Evolutionary conservation across 2,888 invertebrate genomes (phyloP), one percentile per base, ranked within the genome.

Genomic region (Trilocha varians): DNA sequence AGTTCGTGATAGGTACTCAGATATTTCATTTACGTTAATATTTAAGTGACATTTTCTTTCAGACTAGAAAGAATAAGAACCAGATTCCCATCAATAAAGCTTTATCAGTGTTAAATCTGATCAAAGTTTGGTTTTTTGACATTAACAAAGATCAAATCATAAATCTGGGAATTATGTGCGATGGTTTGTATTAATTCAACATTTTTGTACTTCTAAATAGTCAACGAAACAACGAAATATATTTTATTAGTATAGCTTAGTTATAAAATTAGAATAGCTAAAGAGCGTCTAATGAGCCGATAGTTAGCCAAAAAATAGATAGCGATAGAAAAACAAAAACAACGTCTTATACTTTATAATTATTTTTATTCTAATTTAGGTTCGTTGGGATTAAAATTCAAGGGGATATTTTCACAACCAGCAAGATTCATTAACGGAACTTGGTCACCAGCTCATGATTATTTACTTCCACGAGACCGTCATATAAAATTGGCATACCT

Each of bases 351-450:
- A 6, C 8, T 25, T 18, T 11, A 5, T 39, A 5, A 34, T 44
- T 32, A 13, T 34, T 13, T 38, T 50, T 45, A 38, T 50, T 42
- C 4, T 18, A 43, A 49, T 57, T 16, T 46, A 88, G 88, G 89
- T 32, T 65, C 86, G 9, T 89, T 88, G 65, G 88, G 86, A 39
- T 76, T 90, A 47, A 71, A 78, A 2, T 72, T 83, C 45, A 70
- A 85, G 36, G 76, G 89, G 6, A 65, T 77, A 36, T 89, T 89
- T 70, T 89, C 89, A 1, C 89, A 90, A 62, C 89, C 89, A 5
- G 82, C 75, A 62, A 72, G 67, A 39, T 66, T 83, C 32, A 54
- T 72, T 34, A 56, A 78, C 40, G 77, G 73, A 15, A 51, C 56
- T 48, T 89, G 88, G 88, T 53, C 48, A 41, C 87, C 88, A 15